phyloP scores from a whole-genome alignment of 2,113 vertebrate genomes.

The Cettia cetti region DNA sequence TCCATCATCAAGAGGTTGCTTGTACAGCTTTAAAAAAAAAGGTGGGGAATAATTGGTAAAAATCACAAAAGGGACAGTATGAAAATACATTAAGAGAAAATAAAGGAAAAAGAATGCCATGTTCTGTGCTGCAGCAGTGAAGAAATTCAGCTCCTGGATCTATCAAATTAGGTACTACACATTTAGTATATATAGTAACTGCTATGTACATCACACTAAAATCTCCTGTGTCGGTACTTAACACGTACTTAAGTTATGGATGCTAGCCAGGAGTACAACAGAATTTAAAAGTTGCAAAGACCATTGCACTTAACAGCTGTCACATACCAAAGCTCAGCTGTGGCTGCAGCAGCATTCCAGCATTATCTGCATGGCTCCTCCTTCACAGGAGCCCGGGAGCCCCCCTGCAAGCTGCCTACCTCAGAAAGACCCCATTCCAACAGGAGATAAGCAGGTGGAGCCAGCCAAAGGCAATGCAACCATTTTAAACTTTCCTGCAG shows the following conservation, averaged over 20 bases:
- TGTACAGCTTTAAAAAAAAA: not conserved
- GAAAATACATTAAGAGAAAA: not conserved
- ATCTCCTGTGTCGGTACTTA: not conserved
- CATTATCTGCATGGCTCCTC: not conserved
- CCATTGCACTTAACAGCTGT: slow-evolving; percentile 23
- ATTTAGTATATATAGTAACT: not conserved
- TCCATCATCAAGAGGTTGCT: not conserved
- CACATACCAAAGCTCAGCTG: slow-evolving; percentile 28
- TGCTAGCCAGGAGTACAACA: not conserved
- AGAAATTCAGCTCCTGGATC: not conserved
- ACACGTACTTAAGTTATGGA: slow-evolving; percentile 12
- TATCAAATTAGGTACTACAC: not conserved
- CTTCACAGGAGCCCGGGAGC: not conserved
- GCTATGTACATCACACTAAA: not conserved
- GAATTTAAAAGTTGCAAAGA: not conserved
- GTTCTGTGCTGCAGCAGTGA: not conserved
- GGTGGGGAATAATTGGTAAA: not conserved
- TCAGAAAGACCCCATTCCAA: not conserved
- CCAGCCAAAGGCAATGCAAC: not conserved
- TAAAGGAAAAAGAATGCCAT: not conserved
- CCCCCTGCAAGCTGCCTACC: not conserved
- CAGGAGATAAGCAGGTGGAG: not conserved
- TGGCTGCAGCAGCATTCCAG: slow-evolving; percentile 25
- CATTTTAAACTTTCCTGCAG: not conserved
- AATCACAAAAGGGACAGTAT: not conserved